Conservation (phyloP, 2,797 vertebrate species). For the Aselliscus stoliczkanus region DNA sequence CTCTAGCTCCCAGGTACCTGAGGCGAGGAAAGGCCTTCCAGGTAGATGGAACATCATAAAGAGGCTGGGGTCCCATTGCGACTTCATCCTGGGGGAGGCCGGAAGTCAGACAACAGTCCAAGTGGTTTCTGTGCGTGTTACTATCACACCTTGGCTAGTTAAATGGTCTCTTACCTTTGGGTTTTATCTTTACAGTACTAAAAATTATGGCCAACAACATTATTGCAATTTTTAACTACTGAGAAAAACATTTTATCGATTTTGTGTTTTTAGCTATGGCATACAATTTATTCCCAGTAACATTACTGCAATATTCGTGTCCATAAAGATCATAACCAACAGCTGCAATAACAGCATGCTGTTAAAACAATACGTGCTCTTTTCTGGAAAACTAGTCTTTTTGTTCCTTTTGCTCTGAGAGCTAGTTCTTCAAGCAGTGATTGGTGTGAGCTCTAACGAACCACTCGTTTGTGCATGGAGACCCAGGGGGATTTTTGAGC, state of each 20-base stretch:
- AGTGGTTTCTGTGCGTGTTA: background rate
- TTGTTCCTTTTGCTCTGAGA: background rate
- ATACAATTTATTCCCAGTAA: background rate
- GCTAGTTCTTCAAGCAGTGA: background rate
- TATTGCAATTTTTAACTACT: background rate
- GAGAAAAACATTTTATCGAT: constrained; percentile 1
- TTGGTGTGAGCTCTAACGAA: background rate
- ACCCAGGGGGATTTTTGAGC: background rate
- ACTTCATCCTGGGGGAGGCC: background rate
- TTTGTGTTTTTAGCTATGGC: constrained; percentile 3
- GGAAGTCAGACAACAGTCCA: background rate
- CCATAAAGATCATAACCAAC: background rate
- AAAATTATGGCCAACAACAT: background rate
- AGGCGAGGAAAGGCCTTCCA: background rate
- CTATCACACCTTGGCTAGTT: background rate
- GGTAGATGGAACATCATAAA: background rate
- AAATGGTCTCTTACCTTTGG: background rate
- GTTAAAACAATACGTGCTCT: background rate
- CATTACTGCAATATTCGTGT: background rate
- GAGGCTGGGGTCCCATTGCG: background rate
- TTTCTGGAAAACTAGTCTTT: background rate
- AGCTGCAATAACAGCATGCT: background rate
- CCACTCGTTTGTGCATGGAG: background rate
- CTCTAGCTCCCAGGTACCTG: background rate
- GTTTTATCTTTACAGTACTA: background rate